A percentile compares a stretch with the other conserved stretches of the same genome.
phyloP scores from a whole-genome alignment of 2,888 invertebrate genomes.

The Plutella xylostella region DNA sequence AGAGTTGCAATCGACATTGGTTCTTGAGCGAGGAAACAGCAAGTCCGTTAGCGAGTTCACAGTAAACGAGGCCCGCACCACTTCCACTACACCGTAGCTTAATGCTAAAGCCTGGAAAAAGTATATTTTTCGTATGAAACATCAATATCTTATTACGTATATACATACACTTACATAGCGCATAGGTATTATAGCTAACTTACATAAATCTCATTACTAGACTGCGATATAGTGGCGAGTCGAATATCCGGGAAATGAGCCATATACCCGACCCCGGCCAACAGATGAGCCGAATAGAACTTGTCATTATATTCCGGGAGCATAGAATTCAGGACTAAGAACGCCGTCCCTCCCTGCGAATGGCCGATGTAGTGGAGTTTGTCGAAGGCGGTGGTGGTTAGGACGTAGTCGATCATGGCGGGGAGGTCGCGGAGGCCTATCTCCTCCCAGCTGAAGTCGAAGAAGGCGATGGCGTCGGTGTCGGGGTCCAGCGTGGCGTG shows the following conservation, averaged over 20 bases:
- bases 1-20: too few species aligned
- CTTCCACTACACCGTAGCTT: too few species aligned
- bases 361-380: constrained; percentile 51
- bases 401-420: constrained; percentile 42
- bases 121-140: too few species aligned
- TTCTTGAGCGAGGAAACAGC: too few species aligned
- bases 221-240: constrained; percentile 20
- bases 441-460: constrained; percentile 49
- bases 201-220: constrained; percentile 37
- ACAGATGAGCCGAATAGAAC: constrained; percentile 37
- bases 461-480: constrained; percentile 32
- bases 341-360: constrained; percentile 52
- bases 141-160: too few species aligned
- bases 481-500: constrained; percentile 58
- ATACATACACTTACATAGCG: too few species aligned
- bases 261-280: constrained; percentile 45
- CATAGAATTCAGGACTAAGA: constrained; percentile 37
- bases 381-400: constrained; percentile 28
- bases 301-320: constrained; percentile 40
- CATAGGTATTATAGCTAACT: constrained; percentile 22
- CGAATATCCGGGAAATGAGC: constrained; percentile 29
- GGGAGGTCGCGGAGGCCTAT: constrained; percentile 43
- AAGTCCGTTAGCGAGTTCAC: too few species aligned
- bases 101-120: too few species aligned
- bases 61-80: too few species aligned